Base-by-base conservation (phyloP, 2,797 vertebrate genomes). In the Poliocrania exsul region DNA sequence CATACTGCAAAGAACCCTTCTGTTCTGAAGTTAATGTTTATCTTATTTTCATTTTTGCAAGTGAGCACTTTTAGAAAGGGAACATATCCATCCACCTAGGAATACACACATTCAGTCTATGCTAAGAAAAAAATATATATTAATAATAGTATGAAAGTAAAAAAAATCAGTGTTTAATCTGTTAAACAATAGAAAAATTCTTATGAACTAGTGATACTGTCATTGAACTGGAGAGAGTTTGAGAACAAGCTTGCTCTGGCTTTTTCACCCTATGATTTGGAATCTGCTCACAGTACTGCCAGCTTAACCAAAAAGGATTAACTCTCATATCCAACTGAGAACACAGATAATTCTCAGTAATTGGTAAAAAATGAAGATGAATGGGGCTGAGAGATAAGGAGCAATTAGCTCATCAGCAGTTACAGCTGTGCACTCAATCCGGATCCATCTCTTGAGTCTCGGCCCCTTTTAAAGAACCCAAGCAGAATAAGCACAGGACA, bases 341-440 rank as follows among this genome's bases (percentile, higher is more conserved):
- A 99, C 99, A 99, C 99, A 99, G 99, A 99, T 99, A 99, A 99
- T 99, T 99, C 99, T 99, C 99, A 98, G 99, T 99, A 99, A 99
- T 99, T 99, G 99, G 99, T 99, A 99, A 99, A 99, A 99, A 99
- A 99, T 99, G 99, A 99, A 99, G 99, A 99, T 99, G 99, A 99
- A 99, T 99, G 99, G 99, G 99, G 99, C 99, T 99, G 99, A 99
- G 99, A 99, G 99, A 99, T 99, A 99, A 99, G 99, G 99, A 99
- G 99, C 99, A 99, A 99, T 99, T 99, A 99, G 99, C 99, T 99
- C 99, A 99, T 99, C 99, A 99, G 98, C 98, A 99, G 99, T 99
- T 99, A 99, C 99, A 99, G 99, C 99, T 99, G 99, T 99, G 99
- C 99, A 99, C 99, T 99, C 99, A 99, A 99, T 99, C 98, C 99